Base-by-base conservation (phyloP, 2,888 invertebrate genomes). In the Sphaerophoria taeniata region DNA sequence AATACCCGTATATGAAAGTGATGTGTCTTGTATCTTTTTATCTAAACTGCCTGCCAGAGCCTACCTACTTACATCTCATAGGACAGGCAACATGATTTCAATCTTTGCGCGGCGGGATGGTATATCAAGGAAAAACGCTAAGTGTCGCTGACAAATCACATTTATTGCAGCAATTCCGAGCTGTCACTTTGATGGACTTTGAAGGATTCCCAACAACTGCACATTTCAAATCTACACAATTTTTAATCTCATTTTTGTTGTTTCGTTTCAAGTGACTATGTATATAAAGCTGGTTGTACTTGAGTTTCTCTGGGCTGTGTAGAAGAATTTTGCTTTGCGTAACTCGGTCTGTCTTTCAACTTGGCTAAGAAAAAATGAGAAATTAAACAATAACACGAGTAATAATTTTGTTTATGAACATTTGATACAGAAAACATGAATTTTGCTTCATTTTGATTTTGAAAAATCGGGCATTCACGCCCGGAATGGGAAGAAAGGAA, bases 121-220 rank as follows among this genome's bases (percentile, higher is more conserved):
- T 24, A 24, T 77, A 81, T 85, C 81, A 85, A 76, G 85, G 24
- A 24, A 85, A 85, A 85, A 85, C 70, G 61, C 81, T 85, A 80
- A 85, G 85, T 82, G 81, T 86, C 65, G 82, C 86, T 86, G 86
- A 86, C 86, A 86, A 86, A 86, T 86, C 86, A 82, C 86, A 86
- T 82, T 86, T 82, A 86, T 86, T 86, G 86, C 82, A 86, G 86
- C 82, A 78, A 78, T 86, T 86, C 86, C 80, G 65, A 43, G 79
- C 82, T 83, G 87, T 82, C 87, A 87, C 31, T 78, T 87, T 87
- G 87, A 87, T 83, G 87, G 87, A 87, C 86, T 87, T 87, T 87
- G 87, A 87, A 81, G 83, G 86, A 87, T 87, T 87, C 75, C 63
- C 76, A 87, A 82, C 87, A 87, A 87, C 87, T 87, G 87, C 86